These are phyloP conservation scores for Agapostemon virescens DNA, from an alignment of 2,888 invertebrate genomes.

Conservation along the genomic window DNA sequence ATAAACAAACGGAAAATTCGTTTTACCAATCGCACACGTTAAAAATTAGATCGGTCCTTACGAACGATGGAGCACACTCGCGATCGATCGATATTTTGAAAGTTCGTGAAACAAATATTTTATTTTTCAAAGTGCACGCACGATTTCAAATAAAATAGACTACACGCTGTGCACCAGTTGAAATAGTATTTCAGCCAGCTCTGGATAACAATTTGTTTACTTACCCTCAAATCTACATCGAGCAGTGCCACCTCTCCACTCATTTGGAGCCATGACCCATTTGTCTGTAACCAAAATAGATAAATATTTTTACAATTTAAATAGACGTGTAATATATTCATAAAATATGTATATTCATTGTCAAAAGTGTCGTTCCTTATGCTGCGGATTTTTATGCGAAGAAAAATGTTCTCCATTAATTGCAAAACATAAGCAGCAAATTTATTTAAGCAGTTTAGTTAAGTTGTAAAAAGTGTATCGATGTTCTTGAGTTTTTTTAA, in stretches of 20 bases:
- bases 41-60: neutral
- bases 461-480: no score
- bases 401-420: neutral
- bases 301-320: neutral
- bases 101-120: no score
- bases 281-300: slow-evolving; percentile 44
- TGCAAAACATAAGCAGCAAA: neutral
- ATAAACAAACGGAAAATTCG: neutral
- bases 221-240: slow-evolving; percentile 57
- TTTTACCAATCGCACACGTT: neutral
- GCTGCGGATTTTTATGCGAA: neutral
- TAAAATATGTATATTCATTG: neutral
- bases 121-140: no score
- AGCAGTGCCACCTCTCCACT: slow-evolving; percentile 35
- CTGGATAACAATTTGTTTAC: neutral
- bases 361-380: neutral
- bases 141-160: neutral
- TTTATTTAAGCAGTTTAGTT: no score
- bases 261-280: slow-evolving; percentile 53
- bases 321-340: neutral
- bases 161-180: no score
- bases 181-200: no score
- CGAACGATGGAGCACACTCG: neutral
- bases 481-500: no score
- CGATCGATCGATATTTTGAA: neutral